Percentiles rank a stretch among this genome's conserved stretches.
These are phyloP conservation scores for Galago senegalensis DNA, from an alignment of 2,797 vertebrate species.

Conservation along the genomic window DNA sequence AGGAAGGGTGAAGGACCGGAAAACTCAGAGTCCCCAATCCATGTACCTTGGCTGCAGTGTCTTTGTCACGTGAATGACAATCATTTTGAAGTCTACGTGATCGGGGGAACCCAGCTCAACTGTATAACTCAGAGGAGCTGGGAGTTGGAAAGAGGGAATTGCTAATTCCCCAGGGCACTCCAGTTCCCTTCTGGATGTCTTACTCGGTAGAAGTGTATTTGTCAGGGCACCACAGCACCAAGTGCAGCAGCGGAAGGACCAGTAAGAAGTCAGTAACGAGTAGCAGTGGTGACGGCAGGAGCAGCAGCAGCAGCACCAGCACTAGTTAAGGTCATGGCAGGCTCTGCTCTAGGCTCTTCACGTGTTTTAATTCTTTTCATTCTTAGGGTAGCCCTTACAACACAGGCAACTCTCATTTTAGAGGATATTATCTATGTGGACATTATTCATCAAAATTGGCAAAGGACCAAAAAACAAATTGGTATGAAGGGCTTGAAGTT, in stretches of 20 bases:
- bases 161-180: not conserved
- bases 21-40: not conserved
- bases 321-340: not conserved
- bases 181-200: not conserved
- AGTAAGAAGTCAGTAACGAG: not conserved
- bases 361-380: not conserved
- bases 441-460: slow-evolving; percentile 15
- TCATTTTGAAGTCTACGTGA: not conserved
- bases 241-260: not conserved
- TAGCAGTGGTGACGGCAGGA: not conserved
- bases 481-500: not conserved
- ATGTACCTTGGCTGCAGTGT: not conserved
- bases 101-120: not conserved
- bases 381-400: not conserved
- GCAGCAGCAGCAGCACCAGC: not conserved
- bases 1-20: not conserved
- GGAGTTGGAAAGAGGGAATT: not conserved
- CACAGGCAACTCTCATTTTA: not conserved
- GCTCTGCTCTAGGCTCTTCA: not conserved
- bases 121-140: not conserved
- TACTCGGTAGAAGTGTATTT: not conserved
- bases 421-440: not conserved
- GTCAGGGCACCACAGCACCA: not conserved
- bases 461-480: not conserved
- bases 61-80: slow-evolving; percentile 33